phyloP scores from a whole-genome alignment of 2,888 invertebrate genomes.

The Tanypteryx hageni region DNA sequence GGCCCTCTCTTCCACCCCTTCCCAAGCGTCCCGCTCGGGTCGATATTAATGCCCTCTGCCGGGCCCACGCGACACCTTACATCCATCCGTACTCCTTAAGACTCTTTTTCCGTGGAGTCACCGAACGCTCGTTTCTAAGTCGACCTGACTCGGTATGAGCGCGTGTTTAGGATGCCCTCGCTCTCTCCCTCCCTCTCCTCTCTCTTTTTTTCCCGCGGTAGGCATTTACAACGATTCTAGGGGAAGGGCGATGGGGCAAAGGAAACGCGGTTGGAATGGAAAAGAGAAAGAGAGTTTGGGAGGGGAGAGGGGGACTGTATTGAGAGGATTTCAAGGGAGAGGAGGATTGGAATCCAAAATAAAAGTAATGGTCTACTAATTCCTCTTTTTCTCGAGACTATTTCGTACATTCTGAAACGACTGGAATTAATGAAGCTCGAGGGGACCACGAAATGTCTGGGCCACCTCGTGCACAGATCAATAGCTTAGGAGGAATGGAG shows the following conservation, averaged over 20 bases:
- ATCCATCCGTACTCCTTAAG: constrained; percentile 56
- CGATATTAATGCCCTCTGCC: constrained; percentile 63
- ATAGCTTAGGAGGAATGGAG: no score
- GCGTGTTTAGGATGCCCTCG: constrained; percentile 56
- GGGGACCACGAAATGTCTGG: no score
- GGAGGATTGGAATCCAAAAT: no score
- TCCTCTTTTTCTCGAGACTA: no score
- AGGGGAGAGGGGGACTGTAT: neutral
- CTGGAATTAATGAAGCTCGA: no score
- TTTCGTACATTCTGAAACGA: no score
- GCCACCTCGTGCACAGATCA: no score
- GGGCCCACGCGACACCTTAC: constrained; percentile 56
- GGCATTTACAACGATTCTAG: neutral
- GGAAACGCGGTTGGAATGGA: neutral
- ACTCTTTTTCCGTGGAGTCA: constrained; percentile 34
- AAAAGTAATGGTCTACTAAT: no score
- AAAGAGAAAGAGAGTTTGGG: neutral
- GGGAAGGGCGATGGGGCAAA: neutral
- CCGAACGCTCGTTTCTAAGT: constrained; percentile 50
- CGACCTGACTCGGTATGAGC: constrained; percentile 37
- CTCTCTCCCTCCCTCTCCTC: neutral
- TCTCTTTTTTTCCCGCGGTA: neutral
- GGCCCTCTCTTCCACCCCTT: neutral
- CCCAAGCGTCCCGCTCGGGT: neutral
- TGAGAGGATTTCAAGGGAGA: neutral